A percentile compares a stretch with the other conserved stretches of the same genome.
Conservation (phyloP, 2,888 invertebrate species). For the Metacarcinus magister region DNA sequence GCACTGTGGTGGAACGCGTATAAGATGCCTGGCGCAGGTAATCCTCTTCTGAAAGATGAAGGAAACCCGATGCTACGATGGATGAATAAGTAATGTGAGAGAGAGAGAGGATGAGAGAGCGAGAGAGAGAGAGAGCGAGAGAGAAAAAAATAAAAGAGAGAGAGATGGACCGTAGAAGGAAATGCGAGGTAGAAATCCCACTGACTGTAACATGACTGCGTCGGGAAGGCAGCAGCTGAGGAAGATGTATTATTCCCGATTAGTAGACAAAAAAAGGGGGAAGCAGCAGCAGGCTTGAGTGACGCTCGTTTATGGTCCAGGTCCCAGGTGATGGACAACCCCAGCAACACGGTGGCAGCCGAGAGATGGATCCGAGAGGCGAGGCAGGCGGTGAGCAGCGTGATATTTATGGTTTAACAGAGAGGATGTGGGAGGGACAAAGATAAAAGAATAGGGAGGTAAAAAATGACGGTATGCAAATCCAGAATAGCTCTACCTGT, state of each 20-base stretch:
- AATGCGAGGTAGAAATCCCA: background rate
- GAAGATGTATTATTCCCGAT: background rate
- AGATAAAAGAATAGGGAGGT: background rate
- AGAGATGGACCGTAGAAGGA: background rate
- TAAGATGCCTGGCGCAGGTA: background rate
- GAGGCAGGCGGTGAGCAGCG: background rate
- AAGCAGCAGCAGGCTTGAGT: constrained; percentile 26
- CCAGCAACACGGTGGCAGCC: background rate
- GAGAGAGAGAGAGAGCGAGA: constrained; percentile 14
- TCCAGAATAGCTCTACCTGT: background rate
- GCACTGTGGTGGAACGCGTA: background rate
- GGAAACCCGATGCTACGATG: background rate
- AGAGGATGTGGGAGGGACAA: background rate
- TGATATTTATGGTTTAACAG: background rate
- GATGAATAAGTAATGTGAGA: background rate
- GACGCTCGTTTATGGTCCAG: constrained; percentile 1
- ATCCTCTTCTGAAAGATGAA: background rate
- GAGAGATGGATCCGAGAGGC: background rate
- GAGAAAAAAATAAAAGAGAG: background rate
- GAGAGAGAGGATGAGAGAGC: background rate
- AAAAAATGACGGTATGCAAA: background rate
- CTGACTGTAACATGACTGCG: background rate
- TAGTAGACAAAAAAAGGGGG: background rate
- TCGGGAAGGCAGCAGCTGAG: background rate
- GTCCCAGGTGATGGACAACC: background rate